A percentile compares a stretch with the other conserved stretches of the same genome.
Conservation (phyloP, 1,140 invertebrate genomes). For the Adoxophyes honmai region DNA sequence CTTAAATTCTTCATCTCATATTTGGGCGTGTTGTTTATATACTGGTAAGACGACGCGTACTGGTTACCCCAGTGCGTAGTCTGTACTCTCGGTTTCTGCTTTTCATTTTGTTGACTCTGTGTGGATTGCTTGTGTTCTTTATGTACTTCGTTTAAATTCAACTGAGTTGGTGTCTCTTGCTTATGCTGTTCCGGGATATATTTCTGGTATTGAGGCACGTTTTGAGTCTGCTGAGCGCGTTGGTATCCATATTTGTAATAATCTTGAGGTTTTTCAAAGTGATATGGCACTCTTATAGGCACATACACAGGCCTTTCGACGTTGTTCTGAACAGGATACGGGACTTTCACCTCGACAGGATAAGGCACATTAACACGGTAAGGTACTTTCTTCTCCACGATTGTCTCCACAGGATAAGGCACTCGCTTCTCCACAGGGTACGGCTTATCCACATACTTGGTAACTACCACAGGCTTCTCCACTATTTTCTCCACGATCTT, state of each 20-base stretch:
- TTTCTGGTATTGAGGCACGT: conserved; percentile 34
- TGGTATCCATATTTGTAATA: conserved; percentile 19
- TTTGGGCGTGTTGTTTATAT: conserved; percentile 36
- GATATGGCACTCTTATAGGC: conserved; percentile 42
- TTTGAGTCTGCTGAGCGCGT: conserved; percentile 22
- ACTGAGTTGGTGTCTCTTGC: conserved; percentile 16
- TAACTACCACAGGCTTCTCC: conserved; percentile 73
- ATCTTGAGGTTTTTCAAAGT: conserved; percentile 36
- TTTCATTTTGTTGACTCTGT: conserved; percentile 18
- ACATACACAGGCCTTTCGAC: conserved; percentile 59
- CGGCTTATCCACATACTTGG: conserved; percentile 73
- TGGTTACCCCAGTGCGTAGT: conserved; percentile 53
- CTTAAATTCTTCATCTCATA: background rate
- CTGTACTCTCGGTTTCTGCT: conserved; percentile 23
- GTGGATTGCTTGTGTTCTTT: background rate
- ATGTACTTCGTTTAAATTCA: background rate
- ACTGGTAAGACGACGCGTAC: conserved; percentile 53
- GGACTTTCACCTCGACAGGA: conserved; percentile 74
- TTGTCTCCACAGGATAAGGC: conserved; percentile 72
- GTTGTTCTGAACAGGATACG: conserved; percentile 74
- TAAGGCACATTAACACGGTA: conserved; percentile 78
- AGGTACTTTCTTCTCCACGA: conserved; percentile 72
- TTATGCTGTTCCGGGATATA: conserved; percentile 25
- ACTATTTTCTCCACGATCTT: conserved; percentile 73
- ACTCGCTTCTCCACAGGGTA: conserved; percentile 70